Base-by-base conservation (phyloP, 2,797 vertebrate species). In the Perodicticus potto region DNA sequence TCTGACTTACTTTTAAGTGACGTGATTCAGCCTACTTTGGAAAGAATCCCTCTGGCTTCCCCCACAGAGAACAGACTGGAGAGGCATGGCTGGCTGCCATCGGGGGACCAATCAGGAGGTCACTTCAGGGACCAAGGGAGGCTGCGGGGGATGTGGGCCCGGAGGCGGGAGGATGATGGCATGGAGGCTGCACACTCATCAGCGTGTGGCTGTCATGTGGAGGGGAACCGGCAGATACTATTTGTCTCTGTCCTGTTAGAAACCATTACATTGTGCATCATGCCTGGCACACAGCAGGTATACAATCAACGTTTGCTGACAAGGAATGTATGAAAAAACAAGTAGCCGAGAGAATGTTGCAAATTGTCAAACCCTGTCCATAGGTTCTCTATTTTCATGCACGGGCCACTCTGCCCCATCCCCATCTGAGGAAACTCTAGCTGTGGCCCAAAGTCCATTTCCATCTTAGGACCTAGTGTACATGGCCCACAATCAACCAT, bases 361-460 rank as follows among this genome's bases (percentile, higher is more conserved):
- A 73, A 3, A 23, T 29, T 19, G 8, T 32, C 61, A 61, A 86
- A 34, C 13, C 0, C 63, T 6, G 12, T 7, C 7, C 2, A 2
- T 16, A 0, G 0, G 2, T 65, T 65, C 59, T 76, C 85, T 1
- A 1, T 23, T 45, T 13, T 27, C 37, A n/a, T 19, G 12, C 25
- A 1, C 1, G 20, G 25, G 25, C 25, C 34, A 25, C 27, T 49
- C 72, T 29, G 53, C 10, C 32, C 16, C 0, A 2, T 32, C 37
- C 23, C 13, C 85, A 84, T 92, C 97, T 95, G 96, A 94, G 97
- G 97, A 97, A 70, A 78, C 93, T 94, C 94, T 89, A 94, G 93
- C 69, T 94, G 95, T 63, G 61, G 94, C 96, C 97, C 93, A 96
- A 95, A 95, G 93, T 49, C 97, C 95, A 94, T 80, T 63, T 94